Evolutionary conservation across 2,888 invertebrate species (phyloP).

Genomic region (Platycnemis pennipes): DNA sequence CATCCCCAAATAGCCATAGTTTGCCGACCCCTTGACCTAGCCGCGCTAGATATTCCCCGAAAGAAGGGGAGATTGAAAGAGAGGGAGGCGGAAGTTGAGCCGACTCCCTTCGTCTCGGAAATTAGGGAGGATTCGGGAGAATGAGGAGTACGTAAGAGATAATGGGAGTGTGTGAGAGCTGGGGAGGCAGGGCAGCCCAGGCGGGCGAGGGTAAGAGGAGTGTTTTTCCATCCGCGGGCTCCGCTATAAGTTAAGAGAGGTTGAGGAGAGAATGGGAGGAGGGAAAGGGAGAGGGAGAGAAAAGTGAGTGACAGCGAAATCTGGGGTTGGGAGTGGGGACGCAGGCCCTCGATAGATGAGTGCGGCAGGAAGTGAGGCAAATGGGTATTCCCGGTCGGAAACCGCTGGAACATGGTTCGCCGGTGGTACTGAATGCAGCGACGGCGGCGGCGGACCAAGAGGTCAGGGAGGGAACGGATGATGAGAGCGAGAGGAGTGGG

Average conservation of each 20-base stretch:
- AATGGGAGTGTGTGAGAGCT: background rate
- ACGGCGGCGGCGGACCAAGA: background rate
- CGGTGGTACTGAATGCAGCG: too few species aligned
- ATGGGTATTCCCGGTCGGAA: conserved; percentile 35
- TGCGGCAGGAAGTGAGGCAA: conserved; percentile 21
- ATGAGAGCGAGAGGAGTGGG: background rate
- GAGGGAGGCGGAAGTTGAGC: background rate
- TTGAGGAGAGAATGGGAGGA: background rate
- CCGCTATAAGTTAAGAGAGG: background rate
- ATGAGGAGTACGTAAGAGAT: background rate
- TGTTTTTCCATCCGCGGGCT: background rate
- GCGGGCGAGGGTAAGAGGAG: background rate
- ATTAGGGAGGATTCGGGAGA: conserved; percentile 19
- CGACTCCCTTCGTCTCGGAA: background rate
- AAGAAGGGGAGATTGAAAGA: background rate
- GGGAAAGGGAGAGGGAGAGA: background rate
- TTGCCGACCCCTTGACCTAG: too few species aligned
- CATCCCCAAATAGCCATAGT: too few species aligned
- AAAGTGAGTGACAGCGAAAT: background rate
- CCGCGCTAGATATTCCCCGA: background rate
- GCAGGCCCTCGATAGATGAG: background rate
- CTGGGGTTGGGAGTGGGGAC: background rate
- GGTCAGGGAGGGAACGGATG: background rate
- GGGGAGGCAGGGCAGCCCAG: background rate
- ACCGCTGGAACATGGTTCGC: background rate